Conservation (phyloP, 2,888 invertebrate genomes). For the Zaprionus lineosus region DNA sequence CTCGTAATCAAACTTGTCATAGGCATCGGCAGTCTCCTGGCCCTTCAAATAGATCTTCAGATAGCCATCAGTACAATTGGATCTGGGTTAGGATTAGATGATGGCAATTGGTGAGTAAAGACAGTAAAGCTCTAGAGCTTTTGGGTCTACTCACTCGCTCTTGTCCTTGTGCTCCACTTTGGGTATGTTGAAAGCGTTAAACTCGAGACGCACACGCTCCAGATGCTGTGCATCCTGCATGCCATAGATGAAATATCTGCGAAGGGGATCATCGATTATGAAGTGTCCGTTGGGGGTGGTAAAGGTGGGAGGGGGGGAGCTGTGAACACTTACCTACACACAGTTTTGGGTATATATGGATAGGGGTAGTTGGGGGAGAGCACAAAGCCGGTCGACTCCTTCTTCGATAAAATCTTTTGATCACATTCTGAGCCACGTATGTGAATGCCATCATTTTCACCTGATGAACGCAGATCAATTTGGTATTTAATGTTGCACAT, state of each 20-base stretch:
- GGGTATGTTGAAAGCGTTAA: slow-evolving; percentile 94
- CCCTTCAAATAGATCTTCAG: slow-evolving; percentile 95
- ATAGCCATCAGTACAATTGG: slow-evolving; percentile 94
- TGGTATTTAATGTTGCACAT: slow-evolving; percentile 63
- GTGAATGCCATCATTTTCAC: slow-evolving; percentile 96
- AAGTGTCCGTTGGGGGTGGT: too few species aligned
- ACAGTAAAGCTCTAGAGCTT: neutral
- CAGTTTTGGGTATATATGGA: slow-evolving; percentile 97
- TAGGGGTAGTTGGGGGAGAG: slow-evolving; percentile 98
- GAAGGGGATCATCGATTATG: neutral
- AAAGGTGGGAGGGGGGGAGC: too few species aligned
- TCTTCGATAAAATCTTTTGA: slow-evolving; percentile 96
- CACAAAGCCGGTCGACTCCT: slow-evolving; percentile 95
- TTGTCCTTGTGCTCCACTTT: slow-evolving; percentile 87
- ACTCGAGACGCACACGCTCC: slow-evolving; percentile 95
- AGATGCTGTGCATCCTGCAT: slow-evolving; percentile 98
- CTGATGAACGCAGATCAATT: slow-evolving; percentile 76
- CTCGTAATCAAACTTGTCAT: slow-evolving; percentile 96
- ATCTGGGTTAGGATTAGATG: slow-evolving; percentile 50
- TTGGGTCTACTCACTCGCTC: slow-evolving; percentile 88
- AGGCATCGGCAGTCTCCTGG: slow-evolving; percentile 95
- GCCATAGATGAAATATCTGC: slow-evolving; percentile 96
- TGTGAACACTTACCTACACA: slow-evolving; percentile 91
- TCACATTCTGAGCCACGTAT: slow-evolving; percentile 99
- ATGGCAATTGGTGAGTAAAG: neutral